Conservation (phyloP, 2,888 invertebrate genomes). For the Leptopilina myrica region DNA sequence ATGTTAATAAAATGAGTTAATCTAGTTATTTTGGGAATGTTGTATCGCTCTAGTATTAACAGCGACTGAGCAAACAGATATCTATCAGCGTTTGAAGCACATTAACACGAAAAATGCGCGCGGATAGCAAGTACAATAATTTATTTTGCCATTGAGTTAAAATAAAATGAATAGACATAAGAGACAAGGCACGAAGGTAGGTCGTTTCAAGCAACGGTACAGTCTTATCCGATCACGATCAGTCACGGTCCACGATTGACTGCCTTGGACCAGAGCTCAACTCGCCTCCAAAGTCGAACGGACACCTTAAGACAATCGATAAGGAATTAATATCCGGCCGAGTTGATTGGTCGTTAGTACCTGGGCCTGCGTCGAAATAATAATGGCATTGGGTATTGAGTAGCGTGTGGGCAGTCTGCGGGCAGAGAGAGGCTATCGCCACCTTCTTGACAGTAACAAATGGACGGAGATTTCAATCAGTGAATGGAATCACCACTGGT, state of each 20-base stretch:
- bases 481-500: constrained; percentile 80
- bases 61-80: constrained; percentile 1
- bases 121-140: constrained; percentile 42
- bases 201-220: constrained; percentile 55
- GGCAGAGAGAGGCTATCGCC: constrained; percentile 73
- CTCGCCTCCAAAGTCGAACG: constrained; percentile 56
- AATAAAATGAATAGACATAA: constrained; percentile 46
- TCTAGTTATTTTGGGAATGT: not conserved
- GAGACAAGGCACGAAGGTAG: constrained; percentile 53
- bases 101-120: constrained; percentile 37
- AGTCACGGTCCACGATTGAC: constrained; percentile 54
- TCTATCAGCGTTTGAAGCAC: not conserved
- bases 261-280: constrained; percentile 50
- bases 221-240: constrained; percentile 59
- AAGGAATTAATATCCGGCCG: constrained; percentile 72
- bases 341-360: constrained; percentile 73
- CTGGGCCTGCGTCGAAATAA: constrained; percentile 70
- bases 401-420: constrained; percentile 68
- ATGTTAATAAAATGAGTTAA: not conserved
- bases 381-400: constrained; percentile 70
- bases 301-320: constrained; percentile 69
- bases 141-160: constrained; percentile 45
- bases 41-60: constrained; percentile 23
- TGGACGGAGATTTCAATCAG: constrained; percentile 86
- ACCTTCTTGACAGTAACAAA: constrained; percentile 85